Conservation (phyloP, 2,888 invertebrate genomes). For the Leptinotarsa tumamoca region DNA sequence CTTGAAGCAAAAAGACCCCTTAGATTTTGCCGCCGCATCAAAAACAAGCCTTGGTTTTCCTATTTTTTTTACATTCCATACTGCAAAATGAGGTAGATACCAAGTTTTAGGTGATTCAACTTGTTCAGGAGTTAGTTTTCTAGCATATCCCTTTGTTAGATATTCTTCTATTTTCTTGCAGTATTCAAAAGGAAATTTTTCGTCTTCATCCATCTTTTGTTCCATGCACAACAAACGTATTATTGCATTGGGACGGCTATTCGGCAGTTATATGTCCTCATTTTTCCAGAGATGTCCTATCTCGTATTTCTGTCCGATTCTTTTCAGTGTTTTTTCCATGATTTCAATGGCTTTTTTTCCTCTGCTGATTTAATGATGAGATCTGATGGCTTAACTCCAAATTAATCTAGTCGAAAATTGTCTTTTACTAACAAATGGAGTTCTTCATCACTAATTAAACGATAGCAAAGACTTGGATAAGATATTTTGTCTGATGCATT, state of each 20-base stretch:
- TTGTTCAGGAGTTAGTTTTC: not conserved
- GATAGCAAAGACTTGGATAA: not conserved
- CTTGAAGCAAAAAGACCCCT: constrained; percentile 3
- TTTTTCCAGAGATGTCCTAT: not conserved
- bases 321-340: no score
- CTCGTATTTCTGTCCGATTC: no score
- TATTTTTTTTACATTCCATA: not conserved
- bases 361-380: no score
- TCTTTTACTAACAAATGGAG: no score
- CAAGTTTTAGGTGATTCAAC: not conserved
- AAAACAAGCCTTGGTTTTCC: not conserved
- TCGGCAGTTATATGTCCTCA: not conserved
- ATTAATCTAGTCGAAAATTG: no score
- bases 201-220: not conserved
- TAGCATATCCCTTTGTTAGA: not conserved
- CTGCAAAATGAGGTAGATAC: not conserved
- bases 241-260: not conserved
- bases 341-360: no score
- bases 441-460: no score
- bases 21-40: constrained; percentile 23
- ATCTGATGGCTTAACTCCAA: no score
- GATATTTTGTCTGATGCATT: not conserved
- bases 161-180: not conserved
- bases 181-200: not conserved
- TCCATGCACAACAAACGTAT: no score